Evolutionary conservation across 1,140 invertebrate genomes (phyloP), one percentile per base, ranked within the genome.

Genomic region (Philopotamus ludificatus): DNA sequence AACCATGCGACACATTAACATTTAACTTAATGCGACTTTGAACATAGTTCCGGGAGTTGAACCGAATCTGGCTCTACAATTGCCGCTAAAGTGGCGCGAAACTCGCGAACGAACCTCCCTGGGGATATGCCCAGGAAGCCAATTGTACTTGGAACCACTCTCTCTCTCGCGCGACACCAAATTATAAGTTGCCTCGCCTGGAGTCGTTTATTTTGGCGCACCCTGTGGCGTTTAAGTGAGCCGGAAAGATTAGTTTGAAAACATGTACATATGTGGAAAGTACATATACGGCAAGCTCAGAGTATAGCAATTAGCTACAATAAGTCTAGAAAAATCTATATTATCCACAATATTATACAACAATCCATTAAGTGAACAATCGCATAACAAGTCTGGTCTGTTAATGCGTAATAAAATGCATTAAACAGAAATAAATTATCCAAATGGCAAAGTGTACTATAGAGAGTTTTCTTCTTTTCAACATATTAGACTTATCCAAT

Each of bases 1-100:
- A 25, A 20, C 66, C 45, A 41, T 55, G 55, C 67, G 67, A 65
- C 67, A 69, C 67, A 69, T 69, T 69, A 69, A 69, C 67, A 69
- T 69, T 69, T 69, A 69, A 69, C 50, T 69, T 64, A 64, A 65
- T 63, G 47, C 53, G 49, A 65, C 67, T 69, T 65, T 55, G 58
- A 51, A 26, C 67, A 60, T 61, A 69, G 58, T 65, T 67, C 12
- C 21, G 49, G 25, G 42, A 58, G 44, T 8, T 49, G 47, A 57
- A 57, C 26, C 62, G 22, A 54, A 54, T 54, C 51, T 2, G 51
- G 51, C 22, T 54, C 20, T 8, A 28, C 20, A 54, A 54, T 25
- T 25, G 20, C 51, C 2, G 2, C 20, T 21, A 15, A 25, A 54
- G 22, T 25, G 1, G 51, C 22, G 8, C 22, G 10, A 8, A 21